These are phyloP conservation scores for Oikopleura albicans DNA, from an alignment of 23 tunicate species.

Conservation along the genomic window DNA sequence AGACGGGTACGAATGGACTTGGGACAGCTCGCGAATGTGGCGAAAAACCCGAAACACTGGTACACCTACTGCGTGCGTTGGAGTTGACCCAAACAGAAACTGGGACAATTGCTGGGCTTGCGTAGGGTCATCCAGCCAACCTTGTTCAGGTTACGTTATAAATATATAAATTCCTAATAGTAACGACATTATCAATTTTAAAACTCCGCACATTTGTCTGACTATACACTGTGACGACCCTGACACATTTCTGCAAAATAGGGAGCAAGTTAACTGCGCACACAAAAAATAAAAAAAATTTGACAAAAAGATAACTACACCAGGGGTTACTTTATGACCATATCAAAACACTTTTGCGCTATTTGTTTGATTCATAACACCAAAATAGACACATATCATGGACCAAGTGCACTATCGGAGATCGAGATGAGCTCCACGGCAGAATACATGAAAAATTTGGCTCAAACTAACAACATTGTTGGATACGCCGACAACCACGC, in stretches of 20 bases:
- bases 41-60: conserved; percentile 54
- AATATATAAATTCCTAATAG: no score
- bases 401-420: neutral
- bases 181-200: no score
- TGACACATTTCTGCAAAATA: no score
- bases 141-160: no score
- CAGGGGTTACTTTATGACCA: no score
- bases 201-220: no score
- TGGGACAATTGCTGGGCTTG: conserved; percentile 54
- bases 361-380: no score
- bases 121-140: conserved; percentile 33
- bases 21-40: conserved; percentile 48
- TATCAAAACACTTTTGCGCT: no score
- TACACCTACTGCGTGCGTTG: conserved; percentile 26
- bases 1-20: conserved; percentile 68
- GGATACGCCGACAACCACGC: neutral
- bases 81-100: conserved; percentile 92
- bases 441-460: neutral
- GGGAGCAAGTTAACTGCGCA: no score
- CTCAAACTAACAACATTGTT: neutral
- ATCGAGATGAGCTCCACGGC: neutral
- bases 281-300: no score
- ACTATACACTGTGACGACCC: no score
- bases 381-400: neutral
- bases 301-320: no score